phyloP scores from a whole-genome alignment of 2,888 invertebrate genomes.

The Nyleta sp. region DNA sequence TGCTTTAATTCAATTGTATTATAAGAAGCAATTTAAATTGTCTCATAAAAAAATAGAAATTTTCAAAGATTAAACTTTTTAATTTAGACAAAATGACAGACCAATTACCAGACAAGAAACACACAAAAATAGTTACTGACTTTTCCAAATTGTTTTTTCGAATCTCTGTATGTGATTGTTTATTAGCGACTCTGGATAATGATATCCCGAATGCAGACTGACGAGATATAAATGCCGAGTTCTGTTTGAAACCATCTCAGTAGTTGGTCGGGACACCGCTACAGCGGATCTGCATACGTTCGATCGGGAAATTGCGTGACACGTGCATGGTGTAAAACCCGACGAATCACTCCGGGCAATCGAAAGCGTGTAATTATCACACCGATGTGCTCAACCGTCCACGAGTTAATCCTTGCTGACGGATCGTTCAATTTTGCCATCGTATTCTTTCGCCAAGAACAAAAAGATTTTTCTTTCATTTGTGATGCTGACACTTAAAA shows the following conservation, averaged over 20 bases:
- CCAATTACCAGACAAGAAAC: no score
- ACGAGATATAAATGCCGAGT: constrained; percentile 63
- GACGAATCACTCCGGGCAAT: constrained; percentile 53
- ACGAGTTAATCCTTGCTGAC: constrained; percentile 38
- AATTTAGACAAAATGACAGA: no score
- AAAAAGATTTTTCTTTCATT: neutral
- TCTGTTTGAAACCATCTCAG: constrained; percentile 54
- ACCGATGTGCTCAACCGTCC: constrained; percentile 48
- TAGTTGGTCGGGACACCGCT: constrained; percentile 49
- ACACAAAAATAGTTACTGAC: no score
- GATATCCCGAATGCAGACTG: constrained; percentile 37
- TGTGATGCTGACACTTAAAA: neutral
- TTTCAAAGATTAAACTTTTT: no score
- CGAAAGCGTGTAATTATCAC: constrained; percentile 47
- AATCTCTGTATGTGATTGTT: no score
- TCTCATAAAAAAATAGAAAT: no score
- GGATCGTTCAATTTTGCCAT: constrained; percentile 14
- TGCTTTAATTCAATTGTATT: no score
- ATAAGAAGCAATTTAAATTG: no score
- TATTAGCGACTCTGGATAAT: constrained; percentile 25
- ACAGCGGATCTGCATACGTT: constrained; percentile 62
- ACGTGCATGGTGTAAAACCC: constrained; percentile 57
- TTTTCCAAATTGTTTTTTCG: no score
- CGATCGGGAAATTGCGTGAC: constrained; percentile 54
- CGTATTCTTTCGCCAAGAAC: constrained; percentile 17